Evolutionary conservation across 2,888 invertebrate genomes (phyloP), one percentile per base, ranked within the genome.

Genomic region (Rotaria sp.): DNA sequence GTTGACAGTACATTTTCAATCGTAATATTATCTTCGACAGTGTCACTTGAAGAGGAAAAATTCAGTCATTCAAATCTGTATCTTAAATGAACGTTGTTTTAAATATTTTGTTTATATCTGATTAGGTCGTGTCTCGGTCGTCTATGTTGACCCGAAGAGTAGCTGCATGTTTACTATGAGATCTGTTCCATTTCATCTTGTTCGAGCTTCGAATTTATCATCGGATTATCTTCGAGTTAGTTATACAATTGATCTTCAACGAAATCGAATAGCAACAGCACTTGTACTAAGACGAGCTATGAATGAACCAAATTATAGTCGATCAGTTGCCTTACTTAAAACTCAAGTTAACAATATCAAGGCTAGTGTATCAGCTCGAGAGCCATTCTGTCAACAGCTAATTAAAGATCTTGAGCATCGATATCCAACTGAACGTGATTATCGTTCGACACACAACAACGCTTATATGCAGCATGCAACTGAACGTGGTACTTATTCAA

Each of bases 351-450:
- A 80, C 3, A 80, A 41, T 3, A 80, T 80, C 7, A 80, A 80
- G 26, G 26, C 75, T 1, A 80, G 75, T 38, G 75, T 45, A 45
- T 80, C 75, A 2, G 75, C 24, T 7, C 45, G 45, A 80, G 75
- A 45, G 45, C 75, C 45, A 41, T 80, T 80, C 15, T 80, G 75
- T n/a, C 41, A 45, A 80, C 24, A 80, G n/a, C 18, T 80, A n/a
- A 80, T 80, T 26, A 21, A 30, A 26, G 75, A 80, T 80, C 75
- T 80, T 41, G 75, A 80, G 45, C 26, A 80, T 80, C 75, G 41
- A 1, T 80, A 80, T 26, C 45, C 75, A 45, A 8, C 41, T 13
- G 75, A 80, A 80, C 41, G 1, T 26, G 45, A 10, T 11, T 80
- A 80, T 80, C 75, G 75, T 45, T 80, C 75, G 10, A 11, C 75